These are phyloP conservation scores for Caerostris darwini DNA, from an alignment of 1,140 invertebrate species.

Conservation along the genomic window DNA sequence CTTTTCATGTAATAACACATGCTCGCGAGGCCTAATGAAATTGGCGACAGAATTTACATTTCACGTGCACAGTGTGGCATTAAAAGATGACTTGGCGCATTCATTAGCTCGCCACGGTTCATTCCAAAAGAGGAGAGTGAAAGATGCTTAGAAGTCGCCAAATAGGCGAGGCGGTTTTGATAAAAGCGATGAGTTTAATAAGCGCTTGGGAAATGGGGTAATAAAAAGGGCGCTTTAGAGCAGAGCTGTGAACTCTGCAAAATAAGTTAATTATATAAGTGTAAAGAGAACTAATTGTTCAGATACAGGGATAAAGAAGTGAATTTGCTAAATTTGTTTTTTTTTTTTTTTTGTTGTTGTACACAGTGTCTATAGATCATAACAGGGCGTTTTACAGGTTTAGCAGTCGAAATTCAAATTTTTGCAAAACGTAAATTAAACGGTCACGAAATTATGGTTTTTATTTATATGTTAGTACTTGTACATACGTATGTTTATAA, in stretches of 20 bases:
- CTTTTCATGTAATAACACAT: not conserved
- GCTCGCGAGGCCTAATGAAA: not conserved
- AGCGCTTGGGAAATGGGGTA: not conserved
- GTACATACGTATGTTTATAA: too few species aligned
- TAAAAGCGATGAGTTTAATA: not conserved
- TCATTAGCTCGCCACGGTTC: not conserved
- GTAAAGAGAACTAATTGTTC: not conserved
- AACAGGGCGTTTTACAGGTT: too few species aligned
- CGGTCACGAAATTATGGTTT: too few species aligned
- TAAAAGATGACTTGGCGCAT: conserved; percentile 18
- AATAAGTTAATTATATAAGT: not conserved
- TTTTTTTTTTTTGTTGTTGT: too few species aligned
- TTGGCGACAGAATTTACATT: not conserved
- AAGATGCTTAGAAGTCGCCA: conserved; percentile 18
- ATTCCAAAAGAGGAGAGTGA: not conserved
- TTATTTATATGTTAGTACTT: too few species aligned
- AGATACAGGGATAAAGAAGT: too few species aligned
- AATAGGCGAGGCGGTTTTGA: not conserved
- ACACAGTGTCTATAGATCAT: too few species aligned
- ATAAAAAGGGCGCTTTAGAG: not conserved
- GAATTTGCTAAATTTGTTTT: too few species aligned
- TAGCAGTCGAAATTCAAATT: too few species aligned
- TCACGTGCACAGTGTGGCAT: not conserved
- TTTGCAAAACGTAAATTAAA: too few species aligned
- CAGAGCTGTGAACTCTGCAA: not conserved